Percentiles rank a stretch among this genome's conserved stretches.
These are phyloP conservation scores for Potamilus streckersoni DNA, from an alignment of 1,140 invertebrate genomes.

Conservation along the genomic window DNA sequence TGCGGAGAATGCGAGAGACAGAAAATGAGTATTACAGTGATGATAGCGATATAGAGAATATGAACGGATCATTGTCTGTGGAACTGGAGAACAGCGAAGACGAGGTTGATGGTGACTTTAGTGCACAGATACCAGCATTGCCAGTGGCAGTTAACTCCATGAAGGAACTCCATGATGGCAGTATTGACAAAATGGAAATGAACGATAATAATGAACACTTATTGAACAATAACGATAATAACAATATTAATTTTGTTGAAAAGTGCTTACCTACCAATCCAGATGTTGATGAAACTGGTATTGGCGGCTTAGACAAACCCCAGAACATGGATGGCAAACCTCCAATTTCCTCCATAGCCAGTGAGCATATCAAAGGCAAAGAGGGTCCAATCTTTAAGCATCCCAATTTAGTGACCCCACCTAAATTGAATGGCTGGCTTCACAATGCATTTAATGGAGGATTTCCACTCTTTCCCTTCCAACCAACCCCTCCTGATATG, in stretches of 20 bases:
- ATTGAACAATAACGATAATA: conserved; percentile 26
- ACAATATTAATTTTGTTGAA: conserved; percentile 28
- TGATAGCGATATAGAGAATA: conserved; percentile 45
- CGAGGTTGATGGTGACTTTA: conserved; percentile 54
- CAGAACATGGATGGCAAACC: conserved; percentile 14
- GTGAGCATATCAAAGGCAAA: conserved; percentile 13
- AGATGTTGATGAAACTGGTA: conserved; percentile 27
- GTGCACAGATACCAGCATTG: conserved; percentile 8
- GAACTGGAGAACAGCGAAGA: conserved; percentile 35
- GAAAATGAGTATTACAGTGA: conserved; percentile 48
- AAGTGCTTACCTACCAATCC: conserved; percentile 6
- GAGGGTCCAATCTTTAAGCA: conserved; percentile 28
- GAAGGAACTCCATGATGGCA: background rate
- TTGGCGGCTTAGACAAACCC: conserved; percentile 2
- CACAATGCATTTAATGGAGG: conserved; percentile 37
- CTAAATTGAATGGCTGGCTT: conserved; percentile 45
- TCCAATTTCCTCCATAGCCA: conserved; percentile 5
- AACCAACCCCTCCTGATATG: conserved; percentile 51
- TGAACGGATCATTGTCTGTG: conserved; percentile 6
- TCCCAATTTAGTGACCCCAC: conserved; percentile 16
- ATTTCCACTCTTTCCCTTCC: conserved; percentile 55
- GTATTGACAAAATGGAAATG: background rate
- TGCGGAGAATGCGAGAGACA: conserved; percentile 49
- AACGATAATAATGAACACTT: background rate
- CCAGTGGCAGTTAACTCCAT: conserved; percentile 16